Evolutionary conservation across 2,888 invertebrate species (phyloP).

Genomic region (Magallana nippona): DNA sequence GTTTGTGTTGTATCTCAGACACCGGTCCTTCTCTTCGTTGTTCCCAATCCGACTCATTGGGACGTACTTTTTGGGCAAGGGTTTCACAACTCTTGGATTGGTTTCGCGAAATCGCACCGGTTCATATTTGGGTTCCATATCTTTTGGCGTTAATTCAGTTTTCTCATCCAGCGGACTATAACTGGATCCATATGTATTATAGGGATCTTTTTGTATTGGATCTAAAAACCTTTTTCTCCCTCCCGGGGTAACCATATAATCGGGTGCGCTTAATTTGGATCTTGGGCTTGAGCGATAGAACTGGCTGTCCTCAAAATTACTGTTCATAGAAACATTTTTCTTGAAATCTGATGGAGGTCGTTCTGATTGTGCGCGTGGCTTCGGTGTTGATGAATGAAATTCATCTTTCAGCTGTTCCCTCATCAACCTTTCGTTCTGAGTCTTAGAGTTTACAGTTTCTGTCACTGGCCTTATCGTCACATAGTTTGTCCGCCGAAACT

Average conservation of each 20-base stretch:
- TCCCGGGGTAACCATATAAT: constrained; percentile 18
- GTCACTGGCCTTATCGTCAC: constrained; percentile 45
- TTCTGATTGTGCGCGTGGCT: constrained; percentile 45
- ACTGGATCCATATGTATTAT: constrained; percentile 47
- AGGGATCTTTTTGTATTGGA: constrained; percentile 4
- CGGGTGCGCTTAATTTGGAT: constrained; percentile 5
- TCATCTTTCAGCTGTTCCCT: not conserved
- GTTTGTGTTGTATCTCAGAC: constrained; percentile 44
- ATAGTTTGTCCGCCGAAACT: constrained; percentile 24
- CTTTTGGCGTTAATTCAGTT: constrained; percentile 39
- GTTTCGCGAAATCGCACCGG: constrained; percentile 49
- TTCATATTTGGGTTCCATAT: constrained; percentile 43
- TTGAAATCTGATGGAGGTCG: constrained; percentile 31
- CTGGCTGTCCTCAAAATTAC: not conserved
- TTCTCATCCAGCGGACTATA: constrained; percentile 44
- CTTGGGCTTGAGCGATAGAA: constrained; percentile 34
- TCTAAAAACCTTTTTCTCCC: not conserved
- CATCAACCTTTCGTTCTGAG: constrained; percentile 38
- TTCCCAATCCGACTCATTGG: constrained; percentile 47
- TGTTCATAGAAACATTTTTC: not conserved
- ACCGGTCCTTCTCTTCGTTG: constrained; percentile 39
- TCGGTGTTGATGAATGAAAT: not conserved
- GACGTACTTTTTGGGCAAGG: constrained; percentile 44
- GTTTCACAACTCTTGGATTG: constrained; percentile 46
- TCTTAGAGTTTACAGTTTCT: constrained; percentile 37